Conservation (phyloP, 2,888 invertebrate species). For the Lepas anatifera region DNA sequence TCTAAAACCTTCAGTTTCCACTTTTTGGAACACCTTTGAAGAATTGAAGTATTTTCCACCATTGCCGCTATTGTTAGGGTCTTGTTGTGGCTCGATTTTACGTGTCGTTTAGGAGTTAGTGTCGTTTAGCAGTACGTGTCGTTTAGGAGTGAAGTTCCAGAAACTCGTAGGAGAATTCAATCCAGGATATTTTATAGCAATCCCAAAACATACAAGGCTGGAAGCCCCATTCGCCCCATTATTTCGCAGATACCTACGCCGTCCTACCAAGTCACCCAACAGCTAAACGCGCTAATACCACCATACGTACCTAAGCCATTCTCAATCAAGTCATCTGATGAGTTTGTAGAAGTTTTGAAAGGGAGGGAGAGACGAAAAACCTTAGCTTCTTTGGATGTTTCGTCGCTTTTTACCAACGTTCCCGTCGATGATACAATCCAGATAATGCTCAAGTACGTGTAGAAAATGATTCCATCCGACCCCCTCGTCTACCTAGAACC, state of each 20-base stretch:
- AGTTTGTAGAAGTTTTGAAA: background rate
- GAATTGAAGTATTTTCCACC: no score
- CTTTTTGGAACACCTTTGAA: no score
- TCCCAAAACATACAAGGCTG: background rate
- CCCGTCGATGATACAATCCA: background rate
- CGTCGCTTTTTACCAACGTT: background rate
- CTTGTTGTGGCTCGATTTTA: no score
- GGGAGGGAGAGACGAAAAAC: background rate
- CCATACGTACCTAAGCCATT: background rate
- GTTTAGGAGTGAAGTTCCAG: no score
- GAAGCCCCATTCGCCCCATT: background rate
- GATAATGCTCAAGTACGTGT: background rate
- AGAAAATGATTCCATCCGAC: background rate
- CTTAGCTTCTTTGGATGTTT: background rate
- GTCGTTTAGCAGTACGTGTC: no score
- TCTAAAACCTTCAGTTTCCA: no score
- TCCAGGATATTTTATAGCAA: no score
- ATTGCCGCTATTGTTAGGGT: no score
- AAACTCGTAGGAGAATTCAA: no score
- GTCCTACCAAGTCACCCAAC: background rate
- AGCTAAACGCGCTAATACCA: background rate
- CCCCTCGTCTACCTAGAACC: background rate
- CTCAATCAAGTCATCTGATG: background rate
- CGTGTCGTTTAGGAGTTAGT: no score
- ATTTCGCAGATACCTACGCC: background rate